phyloP scores from a whole-genome alignment of 2,113 vertebrate genomes.

The Ochotona curzoniae region DNA sequence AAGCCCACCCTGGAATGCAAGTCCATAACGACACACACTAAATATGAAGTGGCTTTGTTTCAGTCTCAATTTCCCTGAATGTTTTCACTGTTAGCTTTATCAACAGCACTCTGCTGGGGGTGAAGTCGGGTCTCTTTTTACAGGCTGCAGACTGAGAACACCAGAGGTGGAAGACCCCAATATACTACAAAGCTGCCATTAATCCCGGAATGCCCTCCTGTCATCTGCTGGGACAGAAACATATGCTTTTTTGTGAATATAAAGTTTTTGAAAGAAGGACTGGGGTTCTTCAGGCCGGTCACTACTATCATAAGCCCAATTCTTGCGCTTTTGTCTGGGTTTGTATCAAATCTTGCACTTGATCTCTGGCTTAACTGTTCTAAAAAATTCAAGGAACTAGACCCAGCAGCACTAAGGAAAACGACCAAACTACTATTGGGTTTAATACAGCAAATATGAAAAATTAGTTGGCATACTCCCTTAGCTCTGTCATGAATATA shows the following conservation, averaged over 20 bases:
- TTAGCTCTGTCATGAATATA: constrained; percentile 43
- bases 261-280: constrained; percentile 9
- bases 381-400: constrained; percentile 28
- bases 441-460: background rate
- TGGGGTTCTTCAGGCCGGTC: background rate
- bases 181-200: constrained; percentile 8
- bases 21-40: too few relatives aligned
- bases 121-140: background rate
- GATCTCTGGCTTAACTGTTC: background rate
- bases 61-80: background rate
- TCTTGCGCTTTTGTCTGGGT: constrained; percentile 68
- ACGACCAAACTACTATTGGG: background rate
- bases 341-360: constrained; percentile 50
- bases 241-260: background rate
- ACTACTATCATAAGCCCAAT: background rate
- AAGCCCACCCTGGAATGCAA: background rate
- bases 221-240: constrained; percentile 4
- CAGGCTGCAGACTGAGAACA: background rate
- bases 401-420: constrained; percentile 36
- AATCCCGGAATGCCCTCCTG: background rate
- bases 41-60: background rate
- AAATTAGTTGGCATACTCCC: background rate
- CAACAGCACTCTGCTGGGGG: background rate
- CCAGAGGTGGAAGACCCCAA: background rate
- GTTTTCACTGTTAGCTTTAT: background rate